phyloP scores from a whole-genome alignment of 2,888 invertebrate genomes.

The Dynastes tityus region DNA sequence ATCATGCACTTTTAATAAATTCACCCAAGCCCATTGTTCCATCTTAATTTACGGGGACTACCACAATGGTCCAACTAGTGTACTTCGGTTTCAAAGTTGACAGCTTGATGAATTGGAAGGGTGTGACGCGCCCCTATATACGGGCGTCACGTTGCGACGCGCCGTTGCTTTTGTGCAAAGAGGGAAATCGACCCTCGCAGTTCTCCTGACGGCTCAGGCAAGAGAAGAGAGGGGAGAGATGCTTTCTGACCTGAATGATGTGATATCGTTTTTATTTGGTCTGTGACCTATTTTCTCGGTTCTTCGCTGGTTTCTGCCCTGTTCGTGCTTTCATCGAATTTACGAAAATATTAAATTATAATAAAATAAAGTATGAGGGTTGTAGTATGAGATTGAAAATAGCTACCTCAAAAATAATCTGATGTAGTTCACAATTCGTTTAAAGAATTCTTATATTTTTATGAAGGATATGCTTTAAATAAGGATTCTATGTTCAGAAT shows the following conservation, averaged over 20 bases:
- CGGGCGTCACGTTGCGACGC: conserved; percentile 29
- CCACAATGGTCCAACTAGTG: conserved; percentile 47
- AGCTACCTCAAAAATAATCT: too few relatives aligned
- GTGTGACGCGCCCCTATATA: conserved; percentile 39
- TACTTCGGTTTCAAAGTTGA: conserved; percentile 47
- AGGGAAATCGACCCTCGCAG: conserved; percentile 35
- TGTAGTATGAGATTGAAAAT: too few relatives aligned
- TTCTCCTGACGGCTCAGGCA: background rate
- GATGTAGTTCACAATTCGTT: too few relatives aligned
- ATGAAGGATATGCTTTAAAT: too few relatives aligned
- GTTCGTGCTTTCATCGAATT: background rate
- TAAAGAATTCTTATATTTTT: too few relatives aligned
- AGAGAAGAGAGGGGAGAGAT: conserved; percentile 17
- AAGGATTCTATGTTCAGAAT: too few relatives aligned
- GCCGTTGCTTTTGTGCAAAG: conserved; percentile 25
- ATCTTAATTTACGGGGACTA: conserved; percentile 42
- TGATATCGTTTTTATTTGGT: conserved; percentile 36
- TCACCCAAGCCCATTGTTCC: background rate
- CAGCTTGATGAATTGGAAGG: conserved; percentile 47
- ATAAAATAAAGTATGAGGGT: too few relatives aligned
- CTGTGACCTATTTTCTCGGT: conserved; percentile 42
- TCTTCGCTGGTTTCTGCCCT: background rate
- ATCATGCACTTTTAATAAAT: background rate
- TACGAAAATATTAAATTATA: too few relatives aligned
- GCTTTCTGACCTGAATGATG: conserved; percentile 42